These are phyloP conservation scores for Ophion costatus DNA, from an alignment of 2,888 invertebrate species.

Conservation along the genomic window DNA sequence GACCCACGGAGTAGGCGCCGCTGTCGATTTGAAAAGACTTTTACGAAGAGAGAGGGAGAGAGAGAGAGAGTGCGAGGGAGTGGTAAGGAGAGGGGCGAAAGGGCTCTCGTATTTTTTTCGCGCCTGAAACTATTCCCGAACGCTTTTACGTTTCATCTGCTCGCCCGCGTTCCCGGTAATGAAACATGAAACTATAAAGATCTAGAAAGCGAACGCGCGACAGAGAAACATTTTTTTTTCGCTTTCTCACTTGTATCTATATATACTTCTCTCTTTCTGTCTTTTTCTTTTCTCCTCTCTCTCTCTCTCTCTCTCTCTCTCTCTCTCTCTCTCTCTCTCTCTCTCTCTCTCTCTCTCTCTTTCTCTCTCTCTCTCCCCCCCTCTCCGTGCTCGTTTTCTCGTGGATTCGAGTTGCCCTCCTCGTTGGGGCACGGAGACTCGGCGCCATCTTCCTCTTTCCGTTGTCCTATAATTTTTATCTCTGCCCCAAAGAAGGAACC, in stretches of 20 bases:
- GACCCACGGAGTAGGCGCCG: slow-evolving; percentile 73
- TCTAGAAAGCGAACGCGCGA: slow-evolving; percentile 33
- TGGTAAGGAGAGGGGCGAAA: slow-evolving; percentile 17
- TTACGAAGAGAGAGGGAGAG: slow-evolving; percentile 69
- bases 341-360: slow-evolving; percentile 31
- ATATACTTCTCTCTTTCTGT: slow-evolving; percentile 1
- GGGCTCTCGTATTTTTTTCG: slow-evolving; percentile 61
- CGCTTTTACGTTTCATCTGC: slow-evolving; percentile 32
- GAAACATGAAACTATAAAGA: slow-evolving; percentile 58
- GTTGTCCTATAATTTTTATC: slow-evolving; percentile 50
- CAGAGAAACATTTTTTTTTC: slow-evolving; percentile 64
- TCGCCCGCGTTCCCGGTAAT: slow-evolving; percentile 49
- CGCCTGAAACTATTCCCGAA: slow-evolving; percentile 62
- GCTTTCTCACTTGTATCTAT: slow-evolving; percentile 12
- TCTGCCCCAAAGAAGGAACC: slow-evolving; percentile 23
- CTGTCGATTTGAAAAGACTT: slow-evolving; percentile 79
- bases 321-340: slow-evolving; percentile 21
- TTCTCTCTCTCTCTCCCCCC: slow-evolving; percentile 40
- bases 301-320: slow-evolving; percentile 43
- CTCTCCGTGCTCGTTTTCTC: slow-evolving; percentile 19
- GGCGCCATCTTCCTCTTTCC: slow-evolving; percentile 48
- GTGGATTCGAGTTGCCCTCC: slow-evolving; percentile 34
- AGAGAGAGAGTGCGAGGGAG: slow-evolving; percentile 53
- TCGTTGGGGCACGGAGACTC: neutral
- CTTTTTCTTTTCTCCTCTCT: slow-evolving; percentile 23